Evolutionary conservation across 2,797 vertebrate genomes (phyloP).

Genomic region (Eurystomus glaucurus): DNA sequence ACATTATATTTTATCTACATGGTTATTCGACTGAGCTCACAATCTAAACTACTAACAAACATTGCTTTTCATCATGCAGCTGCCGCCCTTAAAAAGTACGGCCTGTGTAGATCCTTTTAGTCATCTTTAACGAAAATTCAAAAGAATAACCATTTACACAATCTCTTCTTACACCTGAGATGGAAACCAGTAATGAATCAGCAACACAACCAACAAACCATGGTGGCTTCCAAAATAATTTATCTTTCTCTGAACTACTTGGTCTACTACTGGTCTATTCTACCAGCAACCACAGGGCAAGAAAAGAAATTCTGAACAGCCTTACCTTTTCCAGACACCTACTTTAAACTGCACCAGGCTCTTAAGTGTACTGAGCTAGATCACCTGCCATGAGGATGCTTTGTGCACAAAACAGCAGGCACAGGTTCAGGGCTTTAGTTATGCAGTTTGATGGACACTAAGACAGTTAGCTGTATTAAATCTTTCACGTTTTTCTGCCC

Average conservation of each 20-base stretch:
- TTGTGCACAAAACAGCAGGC: not conserved
- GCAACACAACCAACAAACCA: not conserved
- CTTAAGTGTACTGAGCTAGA: not conserved
- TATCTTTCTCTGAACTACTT: not conserved
- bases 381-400: not conserved
- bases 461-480: not conserved
- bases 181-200: not conserved
- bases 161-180: not conserved
- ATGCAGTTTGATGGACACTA: not conserved
- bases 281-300: not conserved
- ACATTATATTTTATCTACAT: not conserved
- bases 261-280: not conserved
- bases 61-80: not conserved
- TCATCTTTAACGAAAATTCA: not conserved
- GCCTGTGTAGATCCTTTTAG: not conserved
- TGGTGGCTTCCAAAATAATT: not conserved
- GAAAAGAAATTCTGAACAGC: not conserved
- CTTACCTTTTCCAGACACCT: not conserved
- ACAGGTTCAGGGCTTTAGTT: not conserved
- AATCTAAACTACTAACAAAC: not conserved
- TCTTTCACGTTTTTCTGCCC: not conserved
- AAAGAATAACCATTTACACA: not conserved
- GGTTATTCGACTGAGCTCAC: fast-evolving
- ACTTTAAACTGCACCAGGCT: not conserved
- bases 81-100: not conserved